Evolutionary conservation across 2,797 vertebrate species (phyloP), one percentile per base, ranked within the genome.

Genomic region (Danio tinwini): DNA sequence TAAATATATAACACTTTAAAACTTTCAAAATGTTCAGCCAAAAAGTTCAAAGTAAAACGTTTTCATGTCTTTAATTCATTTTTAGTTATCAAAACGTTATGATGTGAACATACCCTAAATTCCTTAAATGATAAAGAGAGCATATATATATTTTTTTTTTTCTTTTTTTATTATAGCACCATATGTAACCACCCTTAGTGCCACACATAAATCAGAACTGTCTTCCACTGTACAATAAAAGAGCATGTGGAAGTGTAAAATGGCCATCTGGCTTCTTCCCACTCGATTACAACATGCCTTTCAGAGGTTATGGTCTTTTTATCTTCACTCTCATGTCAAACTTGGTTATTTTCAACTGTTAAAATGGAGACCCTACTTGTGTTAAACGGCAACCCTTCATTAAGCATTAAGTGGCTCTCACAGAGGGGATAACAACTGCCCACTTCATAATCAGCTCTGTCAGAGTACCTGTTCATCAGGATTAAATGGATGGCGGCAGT

Each of bases 381-480:
- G 79, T 81, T 82, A 74, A 86, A 81, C 83, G 72, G 69, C 79
- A 84, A 74, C 76, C 78, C 77, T 80, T 61, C 78, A 81, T 87
- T 87, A 85, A 71, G 47, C 55, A 77, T 80, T 75, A 78, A 84
- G 79, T 81, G 81, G 59, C 73, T 84, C 81, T 84, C 56, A 78
- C 37, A 50, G 78, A 74, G 68, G 78, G 84, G 55, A 81, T 76
- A 81, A 85, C 76, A 78, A 83, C 81, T 81, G 84, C 76, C 84
- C 76, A 85, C 84, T 84, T 84, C 79, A 84, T 84, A 87, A 87
- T 85, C 82, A 82, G 55, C 81, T 71, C 58, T 79, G 75, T 63
- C 84, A 77, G 83, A 84, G 82, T 76, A 74, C 82, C 82, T 84
- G 76, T 64, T 84, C 79, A 81, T 81, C 78, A 78, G 44, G 53